Evolutionary conservation across 2,113 vertebrate species (phyloP), one percentile per base, ranked within the genome.

Genomic region (Microtus oregoni): DNA sequence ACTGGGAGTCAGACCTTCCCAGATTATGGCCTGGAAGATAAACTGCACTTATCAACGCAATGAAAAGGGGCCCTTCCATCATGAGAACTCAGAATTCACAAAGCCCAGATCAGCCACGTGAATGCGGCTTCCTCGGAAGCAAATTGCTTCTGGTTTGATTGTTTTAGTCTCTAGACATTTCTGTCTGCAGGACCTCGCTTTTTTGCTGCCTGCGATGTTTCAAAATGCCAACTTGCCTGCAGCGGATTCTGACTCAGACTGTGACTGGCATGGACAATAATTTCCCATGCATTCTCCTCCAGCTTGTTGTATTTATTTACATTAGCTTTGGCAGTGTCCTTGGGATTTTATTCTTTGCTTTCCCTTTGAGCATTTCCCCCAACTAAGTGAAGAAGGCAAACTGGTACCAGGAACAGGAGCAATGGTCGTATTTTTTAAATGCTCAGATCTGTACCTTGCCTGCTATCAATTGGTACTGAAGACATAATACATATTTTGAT

Each of bases 191-290:
- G 65, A 55, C n/a, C 86, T 91, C 47, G 5, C 17, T 90, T 96
- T 92, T 58, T 92, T 91, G 77, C 52, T 94, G 52, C 73, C 52
- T 72, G 22, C 67, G 67, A 70, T 91, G 63, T 92, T 97, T 96
- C 72, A 87, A 89, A 97, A 91, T 87, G 79, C 17, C 82, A 96
- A 89, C 92, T 93, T 86, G 85, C 89, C 81, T 41, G 52, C 15
- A 89, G 94, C 86, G 92, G 67, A 68, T 63, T 89, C 44, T 89
- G 81, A 72, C 81, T 55, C 58, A 73, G 88, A 4, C n/a, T 88
- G 72, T 79, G 44, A 81, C 58, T 85, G 50, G 58, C 44, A 65
- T 85, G n/a, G 78, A 38, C 50, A 67, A 35, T 47, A 44, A 78
- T 79, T 67, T 85, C 79, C 68, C 61, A n/a, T 30, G 58, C 24